Conservation (phyloP, 1,140 invertebrate species). For the Drosophila equinoxialis region DNA sequence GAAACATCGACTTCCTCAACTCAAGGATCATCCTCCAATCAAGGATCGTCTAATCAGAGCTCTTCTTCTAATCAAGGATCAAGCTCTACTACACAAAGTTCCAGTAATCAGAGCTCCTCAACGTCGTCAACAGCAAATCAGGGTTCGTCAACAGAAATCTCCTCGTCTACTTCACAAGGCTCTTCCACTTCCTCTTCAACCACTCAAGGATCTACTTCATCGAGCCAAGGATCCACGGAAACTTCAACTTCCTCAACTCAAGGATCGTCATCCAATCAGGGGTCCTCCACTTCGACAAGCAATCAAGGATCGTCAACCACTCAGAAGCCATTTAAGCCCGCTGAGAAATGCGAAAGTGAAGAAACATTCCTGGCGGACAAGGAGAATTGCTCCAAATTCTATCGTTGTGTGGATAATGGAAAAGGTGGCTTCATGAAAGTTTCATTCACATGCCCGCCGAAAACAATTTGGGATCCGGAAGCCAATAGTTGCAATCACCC, state of each 20-base stretch:
- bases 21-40: conserved; percentile 43
- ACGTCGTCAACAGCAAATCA: conserved; percentile 45
- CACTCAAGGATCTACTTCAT: conserved; percentile 41
- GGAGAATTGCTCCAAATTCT: conserved; percentile 87
- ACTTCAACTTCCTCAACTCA: background rate
- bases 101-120: conserved; percentile 36
- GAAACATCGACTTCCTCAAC: conserved; percentile 11
- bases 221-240: conserved; percentile 25
- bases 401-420: conserved; percentile 86
- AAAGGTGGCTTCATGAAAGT: conserved; percentile 85
- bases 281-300: conserved; percentile 11
- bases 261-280: conserved; percentile 24
- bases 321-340: conserved; percentile 68
- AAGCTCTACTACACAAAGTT: conserved; percentile 31
- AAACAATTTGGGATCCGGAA: conserved; percentile 87
- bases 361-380: conserved; percentile 86
- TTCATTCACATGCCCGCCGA: conserved; percentile 87
- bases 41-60: conserved; percentile 43
- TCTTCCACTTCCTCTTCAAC: conserved; percentile 35
- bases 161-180: conserved; percentile 28
- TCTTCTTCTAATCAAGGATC: conserved; percentile 53
- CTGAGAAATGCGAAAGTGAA: conserved; percentile 79
- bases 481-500: conserved; percentile 86
- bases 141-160: conserved; percentile 37
- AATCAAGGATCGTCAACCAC: conserved; percentile 41